A percentile compares a stretch with the other conserved stretches of the same genome.
phyloP scores from a whole-genome alignment of 2,797 vertebrate genomes.

The Scolopax rusticola region DNA sequence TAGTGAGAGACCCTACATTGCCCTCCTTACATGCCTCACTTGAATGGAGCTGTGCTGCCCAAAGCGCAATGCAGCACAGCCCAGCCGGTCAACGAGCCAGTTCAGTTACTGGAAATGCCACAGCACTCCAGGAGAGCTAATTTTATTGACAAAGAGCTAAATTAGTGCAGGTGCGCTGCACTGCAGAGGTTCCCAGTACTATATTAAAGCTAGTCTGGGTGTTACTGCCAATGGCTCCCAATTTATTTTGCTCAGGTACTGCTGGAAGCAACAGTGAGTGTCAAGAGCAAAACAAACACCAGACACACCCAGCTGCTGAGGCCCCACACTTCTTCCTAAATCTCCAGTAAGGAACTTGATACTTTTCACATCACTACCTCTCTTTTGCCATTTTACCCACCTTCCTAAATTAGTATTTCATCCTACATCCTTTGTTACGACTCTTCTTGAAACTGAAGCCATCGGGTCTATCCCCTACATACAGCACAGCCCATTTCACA shows the following conservation, averaged over 20 bases:
- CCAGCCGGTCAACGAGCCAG: neutral
- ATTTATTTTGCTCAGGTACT: neutral
- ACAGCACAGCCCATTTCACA: neutral
- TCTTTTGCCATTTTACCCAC: neutral
- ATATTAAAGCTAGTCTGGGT: neutral
- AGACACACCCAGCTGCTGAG: neutral
- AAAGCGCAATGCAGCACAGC: rapidly evolving
- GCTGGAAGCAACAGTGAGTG: neutral
- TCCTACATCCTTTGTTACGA: neutral
- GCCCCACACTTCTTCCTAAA: neutral
- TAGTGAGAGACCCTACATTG: neutral
- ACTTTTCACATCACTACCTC: neutral
- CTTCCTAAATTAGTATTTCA: neutral
- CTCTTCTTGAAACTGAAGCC: neutral
- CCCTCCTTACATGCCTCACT: neutral
- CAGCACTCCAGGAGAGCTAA: neutral
- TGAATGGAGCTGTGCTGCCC: neutral
- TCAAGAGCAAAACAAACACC: neutral
- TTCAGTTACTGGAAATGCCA: neutral
- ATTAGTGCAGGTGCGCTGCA: neutral
- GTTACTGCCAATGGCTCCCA: neutral
- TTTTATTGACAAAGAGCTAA: constrained; percentile 33
- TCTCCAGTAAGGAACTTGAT: neutral
- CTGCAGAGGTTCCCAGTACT: neutral
- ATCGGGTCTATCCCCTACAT: rapidly evolving